phyloP scores from a whole-genome alignment of 2,113 vertebrate genomes.

The Antidorcas marsupialis region DNA sequence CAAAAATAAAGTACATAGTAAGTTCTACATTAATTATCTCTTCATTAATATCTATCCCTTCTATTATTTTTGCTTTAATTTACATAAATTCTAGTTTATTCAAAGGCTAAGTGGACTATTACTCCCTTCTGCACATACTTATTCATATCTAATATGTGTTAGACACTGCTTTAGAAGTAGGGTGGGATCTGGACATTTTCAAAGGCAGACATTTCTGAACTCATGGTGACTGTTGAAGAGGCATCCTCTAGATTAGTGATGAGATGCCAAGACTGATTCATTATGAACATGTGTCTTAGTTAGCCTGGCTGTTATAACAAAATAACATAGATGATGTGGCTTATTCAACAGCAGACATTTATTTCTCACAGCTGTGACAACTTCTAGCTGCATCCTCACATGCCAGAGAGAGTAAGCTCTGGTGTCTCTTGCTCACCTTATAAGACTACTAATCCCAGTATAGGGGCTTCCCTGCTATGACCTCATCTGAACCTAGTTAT shows the following conservation, averaged over 20 bases:
- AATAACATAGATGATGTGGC: background rate
- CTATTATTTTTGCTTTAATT: background rate
- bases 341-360: background rate
- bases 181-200: background rate
- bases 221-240: background rate
- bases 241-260: background rate
- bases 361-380: background rate
- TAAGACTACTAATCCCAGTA: background rate
- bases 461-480: background rate
- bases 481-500: background rate
- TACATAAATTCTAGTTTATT: background rate
- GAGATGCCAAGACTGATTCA: background rate
- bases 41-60: background rate
- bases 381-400: background rate
- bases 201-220: background rate
- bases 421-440: background rate
- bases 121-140: background rate
- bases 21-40: background rate
- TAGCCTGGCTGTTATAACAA: background rate
- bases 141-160: background rate
- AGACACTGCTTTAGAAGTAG: background rate
- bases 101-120: background rate
- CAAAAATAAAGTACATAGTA: background rate
- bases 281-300: background rate
- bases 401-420: background rate